Base-by-base conservation (phyloP, 2,888 invertebrate species). In the Hyalella azteca region DNA sequence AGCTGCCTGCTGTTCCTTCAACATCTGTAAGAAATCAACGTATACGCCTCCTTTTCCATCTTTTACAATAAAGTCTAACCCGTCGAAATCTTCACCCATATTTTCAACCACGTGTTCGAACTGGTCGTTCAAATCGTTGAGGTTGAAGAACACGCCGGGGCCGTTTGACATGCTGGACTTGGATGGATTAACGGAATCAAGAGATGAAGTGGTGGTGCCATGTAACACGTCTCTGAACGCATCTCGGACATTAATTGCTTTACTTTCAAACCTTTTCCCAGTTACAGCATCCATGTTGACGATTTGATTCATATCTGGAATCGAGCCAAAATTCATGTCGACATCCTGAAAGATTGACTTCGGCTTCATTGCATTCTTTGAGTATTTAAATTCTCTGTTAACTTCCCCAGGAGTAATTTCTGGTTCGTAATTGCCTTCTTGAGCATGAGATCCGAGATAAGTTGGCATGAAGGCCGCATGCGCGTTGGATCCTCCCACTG, bases 121-220 rank as follows among this genome's bases (percentile, higher is more conserved):
- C 19, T 66, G 15, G 0, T 66, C 1, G 19, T 66, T n/a, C 36
- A 66, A 19, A 19, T 66, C 36, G n/a, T 36, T 66, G 5, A 66
- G 36, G 29, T 66, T 66, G 66, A 66, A 66, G 66, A 66, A 66
- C 66, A 36, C 66, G 36, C 36, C 66, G 5, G 66, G 66, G 39
- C 19, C 29, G 13, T 36, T 15, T 9, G 9, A 11, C 45, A 15
- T 45, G n/a, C n/a, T n/a, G n/a, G n/a, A n/a, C n/a, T n/a, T n/a
- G n/a, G n/a, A n/a, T n/a, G n/a, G n/a, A n/a, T n/a, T n/a, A n/a
- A n/a, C n/a, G n/a, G n/a, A n/a, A n/a, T n/a, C n/a, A n/a, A n/a
- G n/a, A n/a, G n/a, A n/a, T n/a, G n/a, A n/a, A n/a, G n/a, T n/a
- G n/a, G n/a, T n/a, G n/a, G n/a, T n/a, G n/a, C n/a, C n/a, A n/a